Percentiles rank a stretch among this genome's conserved stretches.
Evolutionary conservation across 2,797 vertebrate genomes (phyloP).

Genomic region (Pipistrellus nathusii): DNA sequence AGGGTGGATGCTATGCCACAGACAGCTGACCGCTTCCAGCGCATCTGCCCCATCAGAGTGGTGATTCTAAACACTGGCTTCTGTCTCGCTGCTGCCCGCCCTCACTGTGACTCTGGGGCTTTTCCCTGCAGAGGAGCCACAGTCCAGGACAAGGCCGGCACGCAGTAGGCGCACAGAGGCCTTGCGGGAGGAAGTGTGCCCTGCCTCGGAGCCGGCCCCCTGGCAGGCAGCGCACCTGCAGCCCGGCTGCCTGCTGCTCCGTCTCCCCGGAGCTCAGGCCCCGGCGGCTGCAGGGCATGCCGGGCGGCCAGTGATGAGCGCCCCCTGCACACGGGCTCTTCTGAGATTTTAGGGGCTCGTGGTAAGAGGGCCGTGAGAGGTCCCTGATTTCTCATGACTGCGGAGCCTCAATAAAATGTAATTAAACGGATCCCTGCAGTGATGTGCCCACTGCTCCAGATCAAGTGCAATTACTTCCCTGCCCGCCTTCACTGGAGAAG

Average conservation of each 20-base stretch:
- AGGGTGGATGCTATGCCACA: not conserved
- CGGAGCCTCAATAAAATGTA: constrained; percentile 50
- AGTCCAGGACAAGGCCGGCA: not conserved
- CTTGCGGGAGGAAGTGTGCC: not conserved
- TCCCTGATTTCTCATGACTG: constrained; percentile 34
- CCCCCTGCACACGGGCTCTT: not conserved
- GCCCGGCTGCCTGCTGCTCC: not conserved
- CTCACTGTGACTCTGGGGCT: not conserved
- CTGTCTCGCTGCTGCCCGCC: not conserved
- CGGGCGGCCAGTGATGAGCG: not conserved
- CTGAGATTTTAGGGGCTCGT: not conserved
- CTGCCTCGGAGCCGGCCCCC: not conserved
- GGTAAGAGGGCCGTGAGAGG: not conserved
- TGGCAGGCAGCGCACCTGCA: not conserved
- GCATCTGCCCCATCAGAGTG: not conserved
- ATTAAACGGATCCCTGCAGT: constrained; percentile 51
- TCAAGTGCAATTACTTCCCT: not conserved
- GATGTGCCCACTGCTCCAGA: not conserved
- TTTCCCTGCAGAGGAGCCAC: not conserved
- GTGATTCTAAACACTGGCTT: not conserved
- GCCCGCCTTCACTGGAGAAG: not conserved
- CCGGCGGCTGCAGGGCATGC: not conserved
- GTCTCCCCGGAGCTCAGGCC: not conserved
- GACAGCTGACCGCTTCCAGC: not conserved
- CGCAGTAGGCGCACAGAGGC: not conserved